These are phyloP conservation scores for Nothobranchius furzeri DNA, from an alignment of 2,113 vertebrate species.

Conservation along the genomic window DNA sequence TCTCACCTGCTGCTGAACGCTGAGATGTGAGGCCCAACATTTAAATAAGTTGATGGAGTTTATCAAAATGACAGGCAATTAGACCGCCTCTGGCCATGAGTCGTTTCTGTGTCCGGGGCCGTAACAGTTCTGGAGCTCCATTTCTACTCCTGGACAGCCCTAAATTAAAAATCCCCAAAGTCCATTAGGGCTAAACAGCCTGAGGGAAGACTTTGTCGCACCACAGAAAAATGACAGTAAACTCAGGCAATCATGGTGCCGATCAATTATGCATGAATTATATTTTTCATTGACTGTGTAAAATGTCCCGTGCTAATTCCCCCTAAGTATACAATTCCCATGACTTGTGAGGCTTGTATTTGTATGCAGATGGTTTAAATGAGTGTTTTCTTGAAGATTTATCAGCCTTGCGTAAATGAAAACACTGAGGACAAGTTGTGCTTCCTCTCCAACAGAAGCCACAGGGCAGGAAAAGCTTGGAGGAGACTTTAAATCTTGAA, in stretches of 20 bases:
- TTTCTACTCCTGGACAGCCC: conserved; percentile 67
- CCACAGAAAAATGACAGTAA: conserved; percentile 81
- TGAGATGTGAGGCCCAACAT: conserved; percentile 67
- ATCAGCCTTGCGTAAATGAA: conserved; percentile 57
- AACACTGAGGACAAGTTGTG: conserved; percentile 53
- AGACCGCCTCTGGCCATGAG: conserved; percentile 68
- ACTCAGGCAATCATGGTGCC: conserved; percentile 78
- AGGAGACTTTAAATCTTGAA: conserved; percentile 58
- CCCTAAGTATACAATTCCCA: conserved; percentile 68
- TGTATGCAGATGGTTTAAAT: conserved; percentile 56
- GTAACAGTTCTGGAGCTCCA: conserved; percentile 58
- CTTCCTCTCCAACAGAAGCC: conserved; percentile 53
- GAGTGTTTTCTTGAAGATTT: conserved; percentile 65
- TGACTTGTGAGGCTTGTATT: conserved; percentile 59
- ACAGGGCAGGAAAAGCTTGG: conserved; percentile 57
- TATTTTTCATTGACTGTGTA: conserved; percentile 75
- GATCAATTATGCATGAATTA: conserved; percentile 83
- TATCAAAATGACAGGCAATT: conserved; percentile 81
- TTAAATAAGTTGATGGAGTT: conserved; percentile 77
- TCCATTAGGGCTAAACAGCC: conserved; percentile 82
- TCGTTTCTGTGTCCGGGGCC: conserved; percentile 64
- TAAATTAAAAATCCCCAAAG: conserved; percentile 79
- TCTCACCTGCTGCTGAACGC: conserved; percentile 50
- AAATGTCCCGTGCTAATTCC: conserved; percentile 78
- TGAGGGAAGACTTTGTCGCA: conserved; percentile 73